A percentile compares a stretch with the other conserved stretches of the same genome.
phyloP scores from a whole-genome alignment of 1,140 invertebrate genomes.

The Paramacrobiotus metropolitanus region DNA sequence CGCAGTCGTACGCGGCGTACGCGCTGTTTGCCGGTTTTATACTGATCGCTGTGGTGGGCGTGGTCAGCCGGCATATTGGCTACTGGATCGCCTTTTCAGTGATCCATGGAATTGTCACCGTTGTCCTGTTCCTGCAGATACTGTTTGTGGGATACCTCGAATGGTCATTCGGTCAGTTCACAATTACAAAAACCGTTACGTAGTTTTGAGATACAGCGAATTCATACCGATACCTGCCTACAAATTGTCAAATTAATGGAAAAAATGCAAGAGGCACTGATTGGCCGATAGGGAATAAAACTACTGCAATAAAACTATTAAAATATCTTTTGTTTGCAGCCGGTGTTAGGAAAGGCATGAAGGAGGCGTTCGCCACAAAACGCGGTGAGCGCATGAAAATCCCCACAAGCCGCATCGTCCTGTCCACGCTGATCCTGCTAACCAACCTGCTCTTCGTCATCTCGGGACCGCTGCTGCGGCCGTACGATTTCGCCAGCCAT shows the following conservation, averaged over 20 bases:
- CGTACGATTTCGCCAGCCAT: slow-evolving; percentile 54
- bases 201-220: too few relatives aligned
- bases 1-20: slow-evolving; percentile 54
- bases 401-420: slow-evolving; percentile 10
- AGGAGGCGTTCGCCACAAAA: too few relatives aligned
- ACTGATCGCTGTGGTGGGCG: slow-evolving; percentile 53
- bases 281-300: too few relatives aligned
- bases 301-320: too few relatives aligned
- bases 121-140: not conserved
- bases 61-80: slow-evolving; percentile 22
- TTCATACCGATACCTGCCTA: too few relatives aligned
- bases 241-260: too few relatives aligned
- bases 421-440: slow-evolving; percentile 12
- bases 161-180: slow-evolving; percentile 15
- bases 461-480: slow-evolving; percentile 27
- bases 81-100: slow-evolving; percentile 23
- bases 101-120: slow-evolving; percentile 13
- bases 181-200: not conserved
- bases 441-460: slow-evolving; percentile 13
- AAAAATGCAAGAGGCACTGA: too few relatives aligned
- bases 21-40: slow-evolving; percentile 50
- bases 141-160: slow-evolving; percentile 1
- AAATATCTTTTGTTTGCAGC: too few relatives aligned
- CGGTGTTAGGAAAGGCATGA: too few relatives aligned
- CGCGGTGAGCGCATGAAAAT: too few relatives aligned